Percentiles rank a stretch among this genome's conserved stretches.
These are phyloP conservation scores for Diadumene lineata DNA, from an alignment of 92 coral and sea anemone species.

Conservation along the genomic window DNA sequence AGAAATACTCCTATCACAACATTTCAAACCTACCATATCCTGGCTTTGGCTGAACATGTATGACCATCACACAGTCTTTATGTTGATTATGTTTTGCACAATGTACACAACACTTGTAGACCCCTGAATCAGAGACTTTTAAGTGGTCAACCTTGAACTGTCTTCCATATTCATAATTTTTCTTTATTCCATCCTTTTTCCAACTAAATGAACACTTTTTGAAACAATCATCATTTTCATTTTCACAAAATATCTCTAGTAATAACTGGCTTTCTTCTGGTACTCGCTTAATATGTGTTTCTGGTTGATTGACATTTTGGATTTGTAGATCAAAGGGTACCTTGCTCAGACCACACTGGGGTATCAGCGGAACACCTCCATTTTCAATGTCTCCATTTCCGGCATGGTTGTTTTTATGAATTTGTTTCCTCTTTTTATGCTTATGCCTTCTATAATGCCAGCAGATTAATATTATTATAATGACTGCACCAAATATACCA, in stretches of 20 bases:
- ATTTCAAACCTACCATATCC: not conserved
- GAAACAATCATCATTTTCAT: not conserved
- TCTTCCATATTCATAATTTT: not conserved
- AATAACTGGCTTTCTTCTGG: not conserved
- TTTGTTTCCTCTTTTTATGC: not conserved
- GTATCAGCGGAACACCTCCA: not conserved
- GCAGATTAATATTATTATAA: not conserved
- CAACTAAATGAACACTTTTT: not conserved
- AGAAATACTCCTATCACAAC: not conserved
- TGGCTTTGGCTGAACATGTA: not conserved
- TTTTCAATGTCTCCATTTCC: not conserved
- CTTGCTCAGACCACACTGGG: not conserved
- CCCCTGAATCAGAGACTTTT: slow-evolving; percentile 1
- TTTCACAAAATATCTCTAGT: not conserved
- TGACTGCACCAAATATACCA: not conserved
- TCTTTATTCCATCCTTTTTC: not conserved
- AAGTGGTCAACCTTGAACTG: not conserved
- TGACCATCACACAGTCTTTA: not conserved
- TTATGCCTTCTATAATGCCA: not conserved
- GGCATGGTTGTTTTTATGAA: not conserved
- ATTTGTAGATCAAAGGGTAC: not conserved
- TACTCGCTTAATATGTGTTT: not conserved
- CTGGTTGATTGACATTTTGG: not conserved
- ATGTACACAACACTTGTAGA: not conserved
- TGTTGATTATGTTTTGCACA: not conserved